Conservation (phyloP, 2,888 invertebrate species). For the Sminthurinus aureus region DNA sequence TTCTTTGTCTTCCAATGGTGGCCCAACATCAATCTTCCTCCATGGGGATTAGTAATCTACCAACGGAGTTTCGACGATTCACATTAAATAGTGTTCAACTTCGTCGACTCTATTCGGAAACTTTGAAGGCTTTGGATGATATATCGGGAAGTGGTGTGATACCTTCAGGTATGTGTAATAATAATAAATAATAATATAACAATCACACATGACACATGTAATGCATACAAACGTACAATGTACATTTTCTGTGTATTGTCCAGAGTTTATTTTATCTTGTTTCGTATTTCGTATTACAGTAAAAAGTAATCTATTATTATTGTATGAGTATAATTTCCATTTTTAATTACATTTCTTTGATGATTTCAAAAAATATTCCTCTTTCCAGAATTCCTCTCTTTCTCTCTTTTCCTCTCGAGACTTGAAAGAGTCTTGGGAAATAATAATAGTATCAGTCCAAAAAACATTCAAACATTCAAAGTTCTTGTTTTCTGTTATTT, state of each 20-base stretch:
- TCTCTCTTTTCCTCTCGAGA: too few relatives aligned
- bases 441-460: too few relatives aligned
- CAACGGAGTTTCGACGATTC: constrained; percentile 58
- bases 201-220: not conserved
- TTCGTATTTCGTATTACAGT: too few relatives aligned
- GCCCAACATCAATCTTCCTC: constrained; percentile 26
- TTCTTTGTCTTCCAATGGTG: constrained; percentile 36
- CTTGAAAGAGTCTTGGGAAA: too few relatives aligned
- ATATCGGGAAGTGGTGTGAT: constrained; percentile 57
- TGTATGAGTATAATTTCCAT: too few relatives aligned
- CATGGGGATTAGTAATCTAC: constrained; percentile 46
- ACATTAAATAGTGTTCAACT: constrained; percentile 56
- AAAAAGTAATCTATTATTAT: too few relatives aligned
- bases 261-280: not conserved
- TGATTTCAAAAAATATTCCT: too few relatives aligned
- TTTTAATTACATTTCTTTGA: too few relatives aligned
- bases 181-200: not conserved
- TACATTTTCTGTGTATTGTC: not conserved
- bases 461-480: too few relatives aligned
- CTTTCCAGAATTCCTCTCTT: too few relatives aligned
- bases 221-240: not conserved
- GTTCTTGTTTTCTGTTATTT: too few relatives aligned
- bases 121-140: constrained; percentile 58
- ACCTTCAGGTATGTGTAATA: constrained; percentile 50
- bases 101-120: constrained; percentile 56